These are phyloP conservation scores for Cerceris ruficornis DNA, from an alignment of 2,888 invertebrate species.

Conservation along the genomic window DNA sequence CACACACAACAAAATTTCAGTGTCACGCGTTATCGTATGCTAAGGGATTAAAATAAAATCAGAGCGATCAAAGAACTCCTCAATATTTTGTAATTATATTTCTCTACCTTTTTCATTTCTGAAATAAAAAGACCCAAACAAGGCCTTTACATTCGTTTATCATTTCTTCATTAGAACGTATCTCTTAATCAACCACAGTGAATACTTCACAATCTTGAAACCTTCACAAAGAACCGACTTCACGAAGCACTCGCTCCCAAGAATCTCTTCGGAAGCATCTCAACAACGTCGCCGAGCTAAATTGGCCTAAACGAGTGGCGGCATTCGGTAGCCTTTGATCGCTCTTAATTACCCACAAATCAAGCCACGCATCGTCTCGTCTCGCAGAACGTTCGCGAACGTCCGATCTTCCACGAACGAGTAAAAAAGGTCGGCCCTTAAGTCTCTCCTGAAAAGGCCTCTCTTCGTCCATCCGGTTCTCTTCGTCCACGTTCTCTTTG, in stretches of 20 bases:
- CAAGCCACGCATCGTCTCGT: slow-evolving; percentile 25
- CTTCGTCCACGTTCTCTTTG: neutral
- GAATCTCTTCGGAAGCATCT: no score
- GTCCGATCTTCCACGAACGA: slow-evolving; percentile 27
- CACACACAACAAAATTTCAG: no score
- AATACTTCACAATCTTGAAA: no score
- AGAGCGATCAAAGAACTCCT: neutral
- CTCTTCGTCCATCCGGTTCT: slow-evolving; percentile 28
- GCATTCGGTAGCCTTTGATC: slow-evolving; percentile 36
- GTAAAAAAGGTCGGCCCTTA: slow-evolving; percentile 32
- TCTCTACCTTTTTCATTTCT: no score
- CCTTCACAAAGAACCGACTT: no score
- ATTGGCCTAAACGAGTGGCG: neutral
- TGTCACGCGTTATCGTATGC: no score
- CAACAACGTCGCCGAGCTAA: neutral
- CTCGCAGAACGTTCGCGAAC: slow-evolving; percentile 9
- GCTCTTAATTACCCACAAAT: slow-evolving; percentile 44
- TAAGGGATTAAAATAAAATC: no score
- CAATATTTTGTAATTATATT: neutral
- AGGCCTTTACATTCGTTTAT: no score
- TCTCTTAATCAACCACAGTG: no score
- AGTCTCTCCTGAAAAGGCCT: slow-evolving; percentile 7
- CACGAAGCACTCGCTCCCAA: no score
- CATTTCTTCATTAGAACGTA: no score
- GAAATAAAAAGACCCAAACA: no score